Evolutionary conservation across 2,888 invertebrate genomes (phyloP).

Genomic region (Temnothorax unifasciatus): DNA sequence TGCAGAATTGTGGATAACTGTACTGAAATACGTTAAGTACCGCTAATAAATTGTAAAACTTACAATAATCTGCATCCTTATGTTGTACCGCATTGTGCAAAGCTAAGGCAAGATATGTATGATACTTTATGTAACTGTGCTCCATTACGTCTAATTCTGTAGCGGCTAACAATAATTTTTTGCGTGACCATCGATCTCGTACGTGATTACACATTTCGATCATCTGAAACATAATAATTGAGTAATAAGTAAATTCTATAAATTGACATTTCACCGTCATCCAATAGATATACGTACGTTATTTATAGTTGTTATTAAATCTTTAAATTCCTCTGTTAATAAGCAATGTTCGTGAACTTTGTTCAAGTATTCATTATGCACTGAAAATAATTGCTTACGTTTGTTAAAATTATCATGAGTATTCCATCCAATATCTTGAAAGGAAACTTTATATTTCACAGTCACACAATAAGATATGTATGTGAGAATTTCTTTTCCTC

Average conservation of each 20-base stretch:
- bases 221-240: conserved; percentile 74
- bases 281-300: conserved; percentile 77
- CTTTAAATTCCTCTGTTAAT: conserved; percentile 81
- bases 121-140: conserved; percentile 83
- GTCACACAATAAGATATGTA: not conserved
- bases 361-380: conserved; percentile 83
- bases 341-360: conserved; percentile 84
- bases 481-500: not conserved
- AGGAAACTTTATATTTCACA: not conserved
- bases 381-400: conserved; percentile 70
- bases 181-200: conserved; percentile 82
- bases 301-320: conserved; percentile 81
- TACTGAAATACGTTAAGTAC: conserved; percentile 69
- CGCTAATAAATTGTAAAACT: conserved; percentile 74
- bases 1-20: conserved; percentile 49
- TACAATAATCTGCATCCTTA: conserved; percentile 84
- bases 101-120: conserved; percentile 83
- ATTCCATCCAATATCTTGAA: not conserved
- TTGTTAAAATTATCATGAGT: not conserved
- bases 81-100: conserved; percentile 84
- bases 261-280: not conserved
- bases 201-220: conserved; percentile 83
- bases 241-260: not conserved
- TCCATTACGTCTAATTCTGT: conserved; percentile 81
- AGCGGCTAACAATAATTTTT: conserved; percentile 76